phyloP scores from a whole-genome alignment of 2,888 invertebrate genomes.

The Cotesia congregata region DNA sequence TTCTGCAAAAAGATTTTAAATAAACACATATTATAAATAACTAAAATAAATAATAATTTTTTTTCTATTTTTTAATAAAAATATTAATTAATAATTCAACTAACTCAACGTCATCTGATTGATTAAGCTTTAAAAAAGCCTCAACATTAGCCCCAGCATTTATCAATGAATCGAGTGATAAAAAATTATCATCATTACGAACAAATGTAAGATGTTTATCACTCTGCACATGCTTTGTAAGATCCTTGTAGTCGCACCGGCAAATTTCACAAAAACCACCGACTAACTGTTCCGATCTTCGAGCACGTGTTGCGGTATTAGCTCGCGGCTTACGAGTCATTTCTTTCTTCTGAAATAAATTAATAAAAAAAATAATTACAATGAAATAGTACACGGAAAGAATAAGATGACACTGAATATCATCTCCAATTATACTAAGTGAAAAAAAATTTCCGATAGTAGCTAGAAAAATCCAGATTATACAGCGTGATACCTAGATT shows the following conservation, averaged over 20 bases:
- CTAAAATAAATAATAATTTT: background rate
- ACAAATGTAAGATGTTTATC: slow-evolving; percentile 83
- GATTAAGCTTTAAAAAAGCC: slow-evolving; percentile 77
- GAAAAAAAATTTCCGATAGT: too few relatives aligned
- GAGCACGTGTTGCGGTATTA: slow-evolving; percentile 62
- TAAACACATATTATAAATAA: background rate
- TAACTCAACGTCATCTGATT: slow-evolving; percentile 67
- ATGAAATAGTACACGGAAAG: background rate
- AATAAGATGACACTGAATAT: too few relatives aligned
- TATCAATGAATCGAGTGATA: slow-evolving; percentile 81
- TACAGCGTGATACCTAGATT: too few relatives aligned
- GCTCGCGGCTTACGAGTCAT: slow-evolving; percentile 70
- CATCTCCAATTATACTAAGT: too few relatives aligned
- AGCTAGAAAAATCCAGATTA: too few relatives aligned
- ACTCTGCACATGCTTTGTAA: slow-evolving; percentile 80
- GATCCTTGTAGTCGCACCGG: slow-evolving; percentile 80
- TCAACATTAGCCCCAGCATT: slow-evolving; percentile 78
- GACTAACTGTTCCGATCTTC: slow-evolving; percentile 66
- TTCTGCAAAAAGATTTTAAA: slow-evolving; percentile 50
- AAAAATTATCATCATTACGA: slow-evolving; percentile 81
- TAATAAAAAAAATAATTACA: slow-evolving; percentile 12
- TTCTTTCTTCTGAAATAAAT: slow-evolving; percentile 62
- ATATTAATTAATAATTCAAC: slow-evolving; percentile 30
- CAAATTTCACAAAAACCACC: slow-evolving; percentile 86
- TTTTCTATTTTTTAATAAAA: background rate